phyloP scores from a whole-genome alignment of 2,888 invertebrate genomes.

The Nebria brevicollis region DNA sequence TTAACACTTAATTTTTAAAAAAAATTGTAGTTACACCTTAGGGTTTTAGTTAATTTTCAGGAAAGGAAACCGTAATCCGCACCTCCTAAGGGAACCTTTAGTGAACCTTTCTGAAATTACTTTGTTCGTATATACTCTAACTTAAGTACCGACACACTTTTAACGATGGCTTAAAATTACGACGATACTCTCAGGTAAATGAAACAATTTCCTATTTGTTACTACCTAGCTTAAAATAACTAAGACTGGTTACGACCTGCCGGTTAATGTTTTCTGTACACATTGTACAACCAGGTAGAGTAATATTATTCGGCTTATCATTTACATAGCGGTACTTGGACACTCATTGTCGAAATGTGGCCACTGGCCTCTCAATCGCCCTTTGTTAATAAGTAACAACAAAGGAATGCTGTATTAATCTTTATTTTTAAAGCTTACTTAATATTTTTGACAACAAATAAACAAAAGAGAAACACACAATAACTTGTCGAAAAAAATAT shows the following conservation, averaged over 20 bases:
- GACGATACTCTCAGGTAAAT: not conserved
- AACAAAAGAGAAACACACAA: too few relatives aligned
- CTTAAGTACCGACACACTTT: not conserved
- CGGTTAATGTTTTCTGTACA: conserved; percentile 1
- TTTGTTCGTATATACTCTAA: not conserved
- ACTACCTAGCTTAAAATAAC: not conserved
- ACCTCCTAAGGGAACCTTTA: not conserved
- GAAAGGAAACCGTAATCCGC: not conserved
- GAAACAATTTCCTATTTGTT: not conserved
- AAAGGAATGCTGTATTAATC: not conserved
- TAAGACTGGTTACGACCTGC: not conserved
- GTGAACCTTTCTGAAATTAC: not conserved
- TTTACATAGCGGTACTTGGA: not conserved
- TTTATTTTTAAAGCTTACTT: not conserved
- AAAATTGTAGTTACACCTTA: not conserved
- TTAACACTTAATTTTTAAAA: not conserved
- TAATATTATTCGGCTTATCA: not conserved
- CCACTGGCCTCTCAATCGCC: not conserved
- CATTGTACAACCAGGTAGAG: not conserved
- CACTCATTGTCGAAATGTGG: not conserved
- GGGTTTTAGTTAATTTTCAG: not conserved
- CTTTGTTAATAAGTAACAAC: not conserved
- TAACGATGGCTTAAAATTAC: not conserved
- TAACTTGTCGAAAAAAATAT: too few relatives aligned
- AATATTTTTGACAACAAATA: not conserved